These are phyloP conservation scores for Pseudochromis fuscus DNA, from an alignment of 2,797 vertebrate genomes.

Conservation along the genomic window DNA sequence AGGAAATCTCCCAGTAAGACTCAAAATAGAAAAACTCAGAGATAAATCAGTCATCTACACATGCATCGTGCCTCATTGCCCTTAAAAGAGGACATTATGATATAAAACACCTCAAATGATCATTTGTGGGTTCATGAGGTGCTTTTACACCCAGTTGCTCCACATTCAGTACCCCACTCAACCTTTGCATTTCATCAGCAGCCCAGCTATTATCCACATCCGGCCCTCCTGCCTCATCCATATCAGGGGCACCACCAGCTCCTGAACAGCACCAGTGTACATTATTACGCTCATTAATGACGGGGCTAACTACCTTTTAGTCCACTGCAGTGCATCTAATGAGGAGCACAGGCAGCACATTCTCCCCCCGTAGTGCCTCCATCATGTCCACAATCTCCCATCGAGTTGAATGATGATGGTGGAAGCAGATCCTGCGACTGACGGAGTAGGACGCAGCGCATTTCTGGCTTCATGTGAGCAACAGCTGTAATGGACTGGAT, in stretches of 20 bases:
- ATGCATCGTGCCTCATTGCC: not conserved
- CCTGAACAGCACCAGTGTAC: not conserved
- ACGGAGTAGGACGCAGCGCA: not conserved
- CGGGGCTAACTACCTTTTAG: constrained; percentile 53
- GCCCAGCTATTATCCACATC: constrained; percentile 6
- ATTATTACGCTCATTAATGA: constrained; percentile 41
- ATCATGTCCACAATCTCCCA: constrained; percentile 36
- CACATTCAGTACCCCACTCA: not conserved
- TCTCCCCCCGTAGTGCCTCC: constrained; percentile 12
- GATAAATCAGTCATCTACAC: not conserved
- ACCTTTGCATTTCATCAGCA: constrained; percentile 11
- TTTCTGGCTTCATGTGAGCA: not conserved
- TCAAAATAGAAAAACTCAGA: no score
- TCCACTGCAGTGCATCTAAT: constrained; percentile 54
- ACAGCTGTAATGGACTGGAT: constrained; percentile 24
- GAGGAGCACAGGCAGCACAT: constrained; percentile 42
- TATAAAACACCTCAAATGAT: constrained; percentile 16
- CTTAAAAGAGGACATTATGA: not conserved
- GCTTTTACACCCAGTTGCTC: constrained; percentile 4
- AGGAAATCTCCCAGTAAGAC: no score
- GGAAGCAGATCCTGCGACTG: constrained; percentile 4
- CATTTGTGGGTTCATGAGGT: not conserved
- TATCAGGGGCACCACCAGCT: not conserved
- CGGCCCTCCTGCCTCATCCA: constrained; percentile 17
- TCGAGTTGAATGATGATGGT: not conserved